A percentile compares a stretch with the other conserved stretches of the same genome.
phyloP scores from a whole-genome alignment of 2,888 invertebrate genomes.

The Drosophila anomalipes region DNA sequence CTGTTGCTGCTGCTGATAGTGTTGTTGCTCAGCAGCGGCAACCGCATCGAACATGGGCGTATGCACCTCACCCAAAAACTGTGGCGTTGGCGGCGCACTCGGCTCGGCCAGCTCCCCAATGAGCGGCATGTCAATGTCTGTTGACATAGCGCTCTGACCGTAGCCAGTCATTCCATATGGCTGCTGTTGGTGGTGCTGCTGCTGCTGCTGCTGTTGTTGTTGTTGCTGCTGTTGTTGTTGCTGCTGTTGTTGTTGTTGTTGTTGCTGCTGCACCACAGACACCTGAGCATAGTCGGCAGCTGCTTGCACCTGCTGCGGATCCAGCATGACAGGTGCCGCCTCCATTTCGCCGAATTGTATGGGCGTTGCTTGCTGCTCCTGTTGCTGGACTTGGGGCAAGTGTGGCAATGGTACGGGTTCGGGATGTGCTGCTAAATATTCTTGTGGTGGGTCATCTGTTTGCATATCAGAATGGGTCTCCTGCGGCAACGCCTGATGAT shows the following conservation, averaged over 20 bases:
- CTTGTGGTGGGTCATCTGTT: slow-evolving; percentile 33
- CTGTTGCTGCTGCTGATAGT: slow-evolving; percentile 76
- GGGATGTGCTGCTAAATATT: slow-evolving; percentile 47
- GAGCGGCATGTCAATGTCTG: slow-evolving; percentile 83
- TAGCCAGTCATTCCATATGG: slow-evolving; percentile 64
- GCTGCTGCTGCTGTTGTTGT: slow-evolving; percentile 44
- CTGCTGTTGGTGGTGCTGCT: slow-evolving; percentile 74
- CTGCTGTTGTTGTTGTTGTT: slow-evolving; percentile 52
- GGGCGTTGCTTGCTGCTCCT: slow-evolving; percentile 64
- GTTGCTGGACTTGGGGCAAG: slow-evolving; percentile 41
- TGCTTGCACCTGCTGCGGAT: slow-evolving; percentile 65
- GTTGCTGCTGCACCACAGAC: slow-evolving; percentile 68
- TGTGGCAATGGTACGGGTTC: slow-evolving; percentile 38
- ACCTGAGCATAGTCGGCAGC: slow-evolving; percentile 63
- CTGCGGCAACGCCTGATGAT: slow-evolving; percentile 21
- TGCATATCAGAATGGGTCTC: slow-evolving; percentile 33
- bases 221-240: slow-evolving; percentile 21
- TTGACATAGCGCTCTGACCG: slow-evolving; percentile 59
- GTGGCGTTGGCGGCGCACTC: slow-evolving; percentile 82
- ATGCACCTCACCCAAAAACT: slow-evolving; percentile 82
- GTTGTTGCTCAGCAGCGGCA: slow-evolving; percentile 82
- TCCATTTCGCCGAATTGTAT: slow-evolving; percentile 83
- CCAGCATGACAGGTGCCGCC: slow-evolving; percentile 75
- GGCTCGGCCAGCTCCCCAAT: slow-evolving; percentile 82
- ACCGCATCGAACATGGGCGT: slow-evolving; percentile 84